A percentile compares a stretch with the other conserved stretches of the same genome.
Conservation (phyloP, 2,797 vertebrate species). For the Peromyscus aztecus region DNA sequence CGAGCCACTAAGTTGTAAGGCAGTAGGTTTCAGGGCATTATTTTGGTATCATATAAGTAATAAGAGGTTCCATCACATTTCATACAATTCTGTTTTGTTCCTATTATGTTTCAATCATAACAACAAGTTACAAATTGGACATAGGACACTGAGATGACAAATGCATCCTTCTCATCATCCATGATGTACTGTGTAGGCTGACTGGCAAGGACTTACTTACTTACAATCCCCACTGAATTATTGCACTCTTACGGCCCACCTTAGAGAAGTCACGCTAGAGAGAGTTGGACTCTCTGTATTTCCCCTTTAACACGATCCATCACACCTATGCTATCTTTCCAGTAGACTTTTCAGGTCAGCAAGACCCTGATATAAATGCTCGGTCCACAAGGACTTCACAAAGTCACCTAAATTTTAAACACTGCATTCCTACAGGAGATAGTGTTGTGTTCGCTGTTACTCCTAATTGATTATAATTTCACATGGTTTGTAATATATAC, state of each 20-base stretch:
- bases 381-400: not conserved
- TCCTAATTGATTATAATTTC: constrained; percentile 55
- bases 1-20: not conserved
- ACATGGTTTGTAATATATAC: constrained; percentile 18
- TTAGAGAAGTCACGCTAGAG: not conserved
- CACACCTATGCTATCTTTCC: constrained; percentile 46
- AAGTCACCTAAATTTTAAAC: not conserved
- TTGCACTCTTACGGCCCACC: not conserved
- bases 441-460: not conserved
- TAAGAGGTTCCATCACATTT: not conserved
- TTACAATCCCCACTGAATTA: not conserved
- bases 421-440: not conserved
- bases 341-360: constrained; percentile 60
- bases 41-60: not conserved
- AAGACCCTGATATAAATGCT: not conserved
- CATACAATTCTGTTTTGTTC: not conserved
- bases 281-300: constrained; percentile 7
- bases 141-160: not conserved
- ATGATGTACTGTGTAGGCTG: not conserved
- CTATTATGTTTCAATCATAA: constrained; percentile 3
- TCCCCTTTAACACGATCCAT: not conserved
- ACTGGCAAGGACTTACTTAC: not conserved
- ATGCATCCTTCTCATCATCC: not conserved
- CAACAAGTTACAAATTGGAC: not conserved
- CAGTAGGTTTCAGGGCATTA: not conserved